Evolutionary conservation across 2,113 vertebrate species (phyloP).

Genomic region (Ageneiosus marmoratus): DNA sequence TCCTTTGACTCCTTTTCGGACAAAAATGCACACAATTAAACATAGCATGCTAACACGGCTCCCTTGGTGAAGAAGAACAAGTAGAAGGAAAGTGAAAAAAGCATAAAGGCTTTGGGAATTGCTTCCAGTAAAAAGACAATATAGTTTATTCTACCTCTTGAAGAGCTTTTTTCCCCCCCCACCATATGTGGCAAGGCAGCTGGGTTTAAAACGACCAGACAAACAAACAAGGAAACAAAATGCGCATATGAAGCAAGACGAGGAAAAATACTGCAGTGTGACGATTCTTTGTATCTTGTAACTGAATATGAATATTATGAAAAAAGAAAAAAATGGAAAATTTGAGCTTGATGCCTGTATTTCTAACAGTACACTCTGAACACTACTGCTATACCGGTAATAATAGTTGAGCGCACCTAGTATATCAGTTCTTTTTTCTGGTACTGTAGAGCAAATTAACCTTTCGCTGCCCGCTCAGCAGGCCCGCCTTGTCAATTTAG

Average conservation of each 20-base stretch:
- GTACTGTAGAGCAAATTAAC: constrained; percentile 62
- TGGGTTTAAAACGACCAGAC: constrained; percentile 47
- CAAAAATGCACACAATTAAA: constrained; percentile 50
- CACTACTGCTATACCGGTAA: constrained; percentile 65
- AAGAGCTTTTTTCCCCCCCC: constrained; percentile 56
- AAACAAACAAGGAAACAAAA: constrained; percentile 45
- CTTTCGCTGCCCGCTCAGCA: constrained; percentile 76
- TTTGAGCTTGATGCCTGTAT: constrained; percentile 53
- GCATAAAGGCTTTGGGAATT: constrained; percentile 65
- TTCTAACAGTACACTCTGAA: constrained; percentile 60
- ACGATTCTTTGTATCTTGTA: constrained; percentile 65
- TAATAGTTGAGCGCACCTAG: constrained; percentile 67
- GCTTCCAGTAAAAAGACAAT: constrained; percentile 67
- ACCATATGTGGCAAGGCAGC: constrained; percentile 51
- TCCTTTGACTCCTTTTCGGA: constrained; percentile 45
- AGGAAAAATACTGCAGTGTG: constrained; percentile 58
- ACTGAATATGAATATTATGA: constrained; percentile 64
- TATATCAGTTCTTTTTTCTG: constrained; percentile 64
- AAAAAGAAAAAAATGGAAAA: constrained; percentile 61
- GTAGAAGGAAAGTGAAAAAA: constrained; percentile 63
- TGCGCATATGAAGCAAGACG: constrained; percentile 61
- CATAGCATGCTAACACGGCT: constrained; percentile 55
- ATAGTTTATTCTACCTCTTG: constrained; percentile 73
- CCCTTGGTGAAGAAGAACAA: constrained; percentile 48
- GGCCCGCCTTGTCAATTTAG: constrained; percentile 59